Conservation (phyloP, 2,797 vertebrate species). For the Philypnodon macrostomus region DNA sequence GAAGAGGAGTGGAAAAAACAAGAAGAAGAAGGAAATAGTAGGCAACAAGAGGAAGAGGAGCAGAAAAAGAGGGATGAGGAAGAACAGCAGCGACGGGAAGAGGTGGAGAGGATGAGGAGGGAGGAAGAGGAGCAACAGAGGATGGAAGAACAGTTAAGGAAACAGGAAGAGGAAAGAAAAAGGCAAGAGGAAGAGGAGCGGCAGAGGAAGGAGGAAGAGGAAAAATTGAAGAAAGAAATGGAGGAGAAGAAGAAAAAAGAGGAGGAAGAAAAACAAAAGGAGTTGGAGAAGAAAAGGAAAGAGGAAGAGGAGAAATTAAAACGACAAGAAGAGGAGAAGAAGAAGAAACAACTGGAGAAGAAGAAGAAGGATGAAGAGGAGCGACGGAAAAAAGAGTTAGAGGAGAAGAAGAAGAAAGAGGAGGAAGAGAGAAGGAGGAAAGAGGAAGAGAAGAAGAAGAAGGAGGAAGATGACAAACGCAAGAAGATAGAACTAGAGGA, state of each 20-base stretch:
- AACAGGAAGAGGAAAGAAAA: conserved; percentile 32
- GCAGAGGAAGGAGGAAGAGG: conserved; percentile 18
- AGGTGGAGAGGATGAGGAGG: conserved; percentile 41
- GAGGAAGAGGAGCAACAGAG: conserved; percentile 36
- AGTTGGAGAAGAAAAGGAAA: conserved; percentile 22
- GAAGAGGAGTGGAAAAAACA: conserved; percentile 52
- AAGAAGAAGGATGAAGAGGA: conserved; percentile 28
- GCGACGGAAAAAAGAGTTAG: conserved; percentile 27
- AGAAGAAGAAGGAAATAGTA: conserved; percentile 31
- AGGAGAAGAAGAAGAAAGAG: conserved; percentile 29
- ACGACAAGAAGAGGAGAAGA: conserved; percentile 3
- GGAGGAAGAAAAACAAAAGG: conserved; percentile 35
- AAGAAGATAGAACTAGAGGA: conserved; percentile 24
- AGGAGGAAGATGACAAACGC: conserved; percentile 18
- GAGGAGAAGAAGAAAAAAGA: conserved; percentile 34
- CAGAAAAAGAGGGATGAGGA: conserved; percentile 7
- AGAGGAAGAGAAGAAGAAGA: conserved; percentile 24
- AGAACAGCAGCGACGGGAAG: conserved; percentile 30
- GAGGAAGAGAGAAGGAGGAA: conserved; percentile 23
- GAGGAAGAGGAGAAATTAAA: conserved; percentile 9
- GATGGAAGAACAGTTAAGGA: conserved; percentile 33
- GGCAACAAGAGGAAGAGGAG: conserved; percentile 7
- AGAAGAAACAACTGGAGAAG: conserved; percentile 28
- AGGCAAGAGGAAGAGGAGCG: conserved; percentile 26
- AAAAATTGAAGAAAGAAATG: conserved; percentile 12